Conservation (phyloP, 1,140 invertebrate genomes). For the Oreohelix idahoensis region DNA sequence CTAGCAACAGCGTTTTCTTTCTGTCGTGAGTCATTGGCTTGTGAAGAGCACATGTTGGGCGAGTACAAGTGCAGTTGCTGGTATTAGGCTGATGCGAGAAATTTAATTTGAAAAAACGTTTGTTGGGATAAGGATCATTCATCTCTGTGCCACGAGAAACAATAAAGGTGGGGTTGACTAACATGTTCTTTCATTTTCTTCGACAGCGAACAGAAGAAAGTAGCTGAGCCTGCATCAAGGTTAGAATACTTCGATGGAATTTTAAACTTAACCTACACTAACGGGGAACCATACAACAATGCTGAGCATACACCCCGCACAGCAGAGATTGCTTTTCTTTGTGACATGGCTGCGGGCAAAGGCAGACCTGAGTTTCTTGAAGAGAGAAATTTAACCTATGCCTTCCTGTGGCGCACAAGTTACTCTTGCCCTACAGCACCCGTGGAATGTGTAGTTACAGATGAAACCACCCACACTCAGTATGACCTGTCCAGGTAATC, state of each 20-base stretch:
- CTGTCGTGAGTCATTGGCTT: too few species aligned
- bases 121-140: too few species aligned
- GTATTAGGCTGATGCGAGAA: too few species aligned
- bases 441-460: constrained; percentile 64
- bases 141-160: too few species aligned
- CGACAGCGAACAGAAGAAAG: constrained; percentile 50
- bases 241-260: constrained; percentile 70
- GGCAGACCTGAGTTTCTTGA: constrained; percentile 65
- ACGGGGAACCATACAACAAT: constrained; percentile 65
- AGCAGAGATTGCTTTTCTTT: constrained; percentile 70
- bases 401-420: constrained; percentile 70
- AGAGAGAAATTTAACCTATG: constrained; percentile 62
- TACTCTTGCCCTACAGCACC: constrained; percentile 66
- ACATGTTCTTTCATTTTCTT: constrained; percentile 23
- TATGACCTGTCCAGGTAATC: constrained; percentile 69
- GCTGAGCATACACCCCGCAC: constrained; percentile 51
- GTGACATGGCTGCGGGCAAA: constrained; percentile 62
- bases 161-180: too few species aligned
- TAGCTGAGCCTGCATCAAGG: constrained; percentile 53
- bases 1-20: too few species aligned
- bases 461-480: constrained; percentile 54
- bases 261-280: constrained; percentile 68
- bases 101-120: too few species aligned
- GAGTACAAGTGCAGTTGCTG: too few species aligned
- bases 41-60: too few species aligned